phyloP scores from a whole-genome alignment of 2,113 vertebrate species.

The Aramus guarauna region DNA sequence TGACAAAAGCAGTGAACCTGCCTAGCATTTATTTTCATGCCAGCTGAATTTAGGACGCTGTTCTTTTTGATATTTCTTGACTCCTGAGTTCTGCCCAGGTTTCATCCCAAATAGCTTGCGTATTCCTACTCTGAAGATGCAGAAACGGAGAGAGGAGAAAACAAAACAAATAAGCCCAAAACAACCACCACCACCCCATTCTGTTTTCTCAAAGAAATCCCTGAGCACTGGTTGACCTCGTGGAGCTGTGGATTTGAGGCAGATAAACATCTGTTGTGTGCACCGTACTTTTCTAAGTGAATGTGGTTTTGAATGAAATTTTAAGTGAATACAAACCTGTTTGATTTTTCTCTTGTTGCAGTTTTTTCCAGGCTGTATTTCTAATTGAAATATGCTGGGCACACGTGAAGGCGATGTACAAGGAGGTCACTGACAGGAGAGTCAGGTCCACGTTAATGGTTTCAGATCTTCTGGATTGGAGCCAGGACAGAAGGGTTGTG shows the following conservation, averaged over 20 bases:
- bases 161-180: neutral
- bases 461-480: neutral
- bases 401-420: fast-evolving
- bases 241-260: neutral
- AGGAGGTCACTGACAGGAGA: neutral
- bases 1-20: neutral
- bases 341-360: neutral
- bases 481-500: neutral
- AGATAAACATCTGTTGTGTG: neutral
- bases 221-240: neutral
- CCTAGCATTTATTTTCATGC: neutral
- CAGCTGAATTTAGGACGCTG: neutral
- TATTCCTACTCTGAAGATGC: neutral
- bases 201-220: neutral
- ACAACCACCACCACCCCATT: neutral
- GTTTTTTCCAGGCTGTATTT: neutral
- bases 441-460: fast-evolving
- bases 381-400: neutral
- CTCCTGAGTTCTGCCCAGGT: neutral
- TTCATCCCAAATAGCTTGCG: neutral
- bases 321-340: neutral
- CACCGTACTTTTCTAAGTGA: neutral
- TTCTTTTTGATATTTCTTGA: neutral
- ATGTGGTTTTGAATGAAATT: neutral
- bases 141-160: neutral